phyloP scores from a whole-genome alignment of 2,888 invertebrate genomes.

The Mythimna albipuncta region DNA sequence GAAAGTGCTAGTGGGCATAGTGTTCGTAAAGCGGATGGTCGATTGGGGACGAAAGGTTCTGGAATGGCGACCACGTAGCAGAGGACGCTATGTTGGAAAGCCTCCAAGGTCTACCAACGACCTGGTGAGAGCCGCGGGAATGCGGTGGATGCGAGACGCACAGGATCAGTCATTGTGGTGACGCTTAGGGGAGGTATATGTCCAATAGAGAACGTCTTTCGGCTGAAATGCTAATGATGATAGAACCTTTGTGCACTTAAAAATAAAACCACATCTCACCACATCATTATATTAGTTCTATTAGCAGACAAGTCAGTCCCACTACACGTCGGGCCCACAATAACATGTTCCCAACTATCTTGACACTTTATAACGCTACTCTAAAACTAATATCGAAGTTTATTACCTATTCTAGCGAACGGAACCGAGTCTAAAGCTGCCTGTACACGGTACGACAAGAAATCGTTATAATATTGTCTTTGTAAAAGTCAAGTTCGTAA shows the following conservation, averaged over 20 bases:
- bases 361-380: slow-evolving; percentile 78
- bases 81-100: no score
- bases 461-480: slow-evolving; percentile 1
- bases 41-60: no score
- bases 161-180: no score
- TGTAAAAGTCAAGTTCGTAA: not conserved
- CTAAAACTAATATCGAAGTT: slow-evolving; percentile 80
- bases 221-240: no score
- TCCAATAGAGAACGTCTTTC: no score
- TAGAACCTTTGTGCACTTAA: not conserved
- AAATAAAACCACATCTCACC: slow-evolving; percentile 15
- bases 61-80: no score
- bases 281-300: slow-evolving; percentile 48
- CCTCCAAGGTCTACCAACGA: no score
- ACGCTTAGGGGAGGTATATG: no score
- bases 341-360: slow-evolving; percentile 72
- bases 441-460: slow-evolving; percentile 18
- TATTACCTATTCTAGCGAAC: slow-evolving; percentile 74
- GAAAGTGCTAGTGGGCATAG: no score
- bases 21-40: no score
- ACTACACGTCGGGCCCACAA: slow-evolving; percentile 63
- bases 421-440: slow-evolving; percentile 55
- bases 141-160: no score
- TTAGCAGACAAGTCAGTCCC: slow-evolving; percentile 56
- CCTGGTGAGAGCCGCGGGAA: no score